Evolutionary conservation across 1,140 invertebrate species (phyloP), one percentile per base, ranked within the genome.

Genomic region (Drosophila rhopaloa): DNA sequence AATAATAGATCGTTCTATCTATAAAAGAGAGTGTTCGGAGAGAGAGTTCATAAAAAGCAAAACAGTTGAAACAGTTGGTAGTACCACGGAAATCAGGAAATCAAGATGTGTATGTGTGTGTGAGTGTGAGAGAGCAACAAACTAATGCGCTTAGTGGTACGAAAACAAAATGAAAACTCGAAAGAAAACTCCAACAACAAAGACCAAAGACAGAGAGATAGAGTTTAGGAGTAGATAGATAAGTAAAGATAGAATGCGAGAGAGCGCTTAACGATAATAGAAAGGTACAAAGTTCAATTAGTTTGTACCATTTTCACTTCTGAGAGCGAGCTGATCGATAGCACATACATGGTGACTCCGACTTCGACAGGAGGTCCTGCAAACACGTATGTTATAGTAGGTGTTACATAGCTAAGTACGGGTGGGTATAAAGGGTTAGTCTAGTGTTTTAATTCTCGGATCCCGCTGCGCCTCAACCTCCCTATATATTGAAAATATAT

Each of bases 271-370:
- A 73, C 60, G 68, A 41, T 73, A 79, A 66, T 57, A 79, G 61
- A 79, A 76, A 91, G 86, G 91, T 92, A 92, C 91, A 91, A 89
- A 79, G 76, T 79, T 85, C 85, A 85, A 75, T 75, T 86, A 75
- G 67, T 91, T 90, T 90, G 92, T 97, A 99, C 98, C 98, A 99
- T 99, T 96, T 98, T 97, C 93, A 99, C 98, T 97, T 99, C 98
- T 94, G 97, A 98, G 93, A 99, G 96, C 94, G 98, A 98, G 95
- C 97, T 98, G 95, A 99, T 98, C 95, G 97, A 98, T 95, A 98
- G 96, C 94, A 99, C 97, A 95, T 98, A 98, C 97, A 98, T 98
- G 94, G 97, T 98, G 94, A 99, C 97, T 94, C 97, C 97, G 93
- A 99, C 97, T 95, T 97, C 96, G 93, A 98, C 97, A 93, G 98